These are phyloP conservation scores for Capromys pilorides DNA, from an alignment of 2,797 vertebrate species.

Conservation along the genomic window DNA sequence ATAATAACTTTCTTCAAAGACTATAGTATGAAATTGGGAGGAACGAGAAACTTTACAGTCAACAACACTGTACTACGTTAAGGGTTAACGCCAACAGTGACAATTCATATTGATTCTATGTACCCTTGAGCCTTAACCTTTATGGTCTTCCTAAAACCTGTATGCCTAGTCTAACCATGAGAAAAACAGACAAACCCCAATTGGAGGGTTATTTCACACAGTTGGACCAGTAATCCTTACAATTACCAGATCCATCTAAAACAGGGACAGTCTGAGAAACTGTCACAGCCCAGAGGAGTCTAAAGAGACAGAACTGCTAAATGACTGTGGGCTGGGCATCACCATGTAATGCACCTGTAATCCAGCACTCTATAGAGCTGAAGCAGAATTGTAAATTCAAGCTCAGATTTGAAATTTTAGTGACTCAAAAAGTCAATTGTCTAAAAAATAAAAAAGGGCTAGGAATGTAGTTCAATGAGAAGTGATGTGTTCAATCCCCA, in stretches of 20 bases:
- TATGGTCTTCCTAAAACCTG: neutral
- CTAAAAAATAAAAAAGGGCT: neutral
- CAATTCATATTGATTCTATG: neutral
- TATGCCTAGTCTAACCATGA: neutral
- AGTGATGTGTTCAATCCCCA: neutral
- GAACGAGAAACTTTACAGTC: neutral
- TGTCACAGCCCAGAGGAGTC: neutral
- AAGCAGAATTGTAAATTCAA: neutral
- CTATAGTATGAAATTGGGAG: neutral
- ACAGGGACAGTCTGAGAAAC: neutral
- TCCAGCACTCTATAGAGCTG: neutral
- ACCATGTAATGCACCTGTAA: neutral
- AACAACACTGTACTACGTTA: neutral
- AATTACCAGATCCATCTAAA: conserved; percentile 33
- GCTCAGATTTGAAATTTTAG: neutral
- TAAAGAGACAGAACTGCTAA: neutral
- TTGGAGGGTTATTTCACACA: neutral
- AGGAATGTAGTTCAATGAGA: neutral
- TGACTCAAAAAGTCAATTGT: neutral
- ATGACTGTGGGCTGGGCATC: neutral
- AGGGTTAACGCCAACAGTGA: neutral
- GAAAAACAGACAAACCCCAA: conserved; percentile 21
- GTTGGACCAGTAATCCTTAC: neutral
- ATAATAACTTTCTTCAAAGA: neutral
- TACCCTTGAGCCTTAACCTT: neutral